Conservation (phyloP, 1,140 invertebrate genomes). For the Bombus consobrinus region DNA sequence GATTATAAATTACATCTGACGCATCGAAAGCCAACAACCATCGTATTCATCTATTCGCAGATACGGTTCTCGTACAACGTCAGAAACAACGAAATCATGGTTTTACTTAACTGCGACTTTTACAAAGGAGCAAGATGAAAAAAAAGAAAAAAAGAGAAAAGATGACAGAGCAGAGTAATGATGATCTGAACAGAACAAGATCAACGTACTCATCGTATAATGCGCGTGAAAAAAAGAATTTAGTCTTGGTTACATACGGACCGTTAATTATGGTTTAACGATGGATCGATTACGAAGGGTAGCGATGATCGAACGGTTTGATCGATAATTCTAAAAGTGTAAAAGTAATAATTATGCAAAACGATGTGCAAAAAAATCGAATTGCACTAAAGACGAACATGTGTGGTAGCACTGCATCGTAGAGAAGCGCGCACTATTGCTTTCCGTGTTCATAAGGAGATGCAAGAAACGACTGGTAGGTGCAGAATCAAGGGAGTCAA, state of each 20-base stretch:
- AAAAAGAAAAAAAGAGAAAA: not conserved
- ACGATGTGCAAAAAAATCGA: not conserved
- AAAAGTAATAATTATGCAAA: not conserved
- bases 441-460: slow-evolving; percentile 61
- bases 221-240: not conserved
- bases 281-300: no score
- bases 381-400: slow-evolving; percentile 15
- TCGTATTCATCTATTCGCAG: slow-evolving; percentile 34
- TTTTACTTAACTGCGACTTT: slow-evolving; percentile 27
- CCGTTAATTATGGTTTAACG: no score
- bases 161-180: not conserved
- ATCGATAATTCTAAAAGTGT: slow-evolving; percentile 15
- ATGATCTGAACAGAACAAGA: not conserved
- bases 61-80: slow-evolving; percentile 36
- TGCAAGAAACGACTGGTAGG: slow-evolving; percentile 19
- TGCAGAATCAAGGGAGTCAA: not conserved
- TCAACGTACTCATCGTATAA: not conserved
- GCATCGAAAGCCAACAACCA: slow-evolving; percentile 21
- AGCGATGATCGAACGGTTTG: not conserved
- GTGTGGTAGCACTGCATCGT: slow-evolving; percentile 38
- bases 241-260: not conserved
- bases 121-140: not conserved
- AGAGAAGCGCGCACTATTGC: slow-evolving; percentile 54
- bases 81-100: slow-evolving; percentile 38
- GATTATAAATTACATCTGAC: slow-evolving; percentile 18